Evolutionary conservation across 2,888 invertebrate genomes (phyloP).

Genomic region (Zhuqinia jingwanae): DNA sequence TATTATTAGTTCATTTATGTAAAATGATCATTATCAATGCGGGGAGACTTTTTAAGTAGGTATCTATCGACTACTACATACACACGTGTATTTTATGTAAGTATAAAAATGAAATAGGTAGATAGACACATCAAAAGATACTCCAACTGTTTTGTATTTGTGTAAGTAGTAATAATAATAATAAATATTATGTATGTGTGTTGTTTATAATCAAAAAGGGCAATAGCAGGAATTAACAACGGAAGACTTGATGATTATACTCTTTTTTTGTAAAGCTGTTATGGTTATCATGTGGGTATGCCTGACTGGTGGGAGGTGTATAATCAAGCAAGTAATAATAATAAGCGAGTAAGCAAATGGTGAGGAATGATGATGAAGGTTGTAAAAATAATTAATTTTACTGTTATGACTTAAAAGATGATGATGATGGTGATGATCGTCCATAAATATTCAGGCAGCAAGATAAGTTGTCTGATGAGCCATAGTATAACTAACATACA

Average conservation of each 20-base stretch:
- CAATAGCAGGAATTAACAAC: background rate
- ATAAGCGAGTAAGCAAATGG: slow-evolving; percentile 73
- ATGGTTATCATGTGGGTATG: slow-evolving; percentile 37
- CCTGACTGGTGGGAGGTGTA: slow-evolving; percentile 60
- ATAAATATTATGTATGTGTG: too few relatives aligned
- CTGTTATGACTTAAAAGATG: slow-evolving; percentile 63
- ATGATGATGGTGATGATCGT: slow-evolving; percentile 62
- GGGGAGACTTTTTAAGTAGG: background rate
- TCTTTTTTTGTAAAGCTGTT: slow-evolving; percentile 9
- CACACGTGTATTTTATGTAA: too few relatives aligned
- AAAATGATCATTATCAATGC: slow-evolving; percentile 45
- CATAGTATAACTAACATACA: too few relatives aligned
- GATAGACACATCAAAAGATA: background rate
- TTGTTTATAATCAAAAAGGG: background rate
- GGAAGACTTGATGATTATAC: background rate
- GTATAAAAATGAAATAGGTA: too few relatives aligned
- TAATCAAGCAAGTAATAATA: slow-evolving; percentile 63
- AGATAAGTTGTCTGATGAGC: slow-evolving; percentile 56
- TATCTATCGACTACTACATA: too few relatives aligned
- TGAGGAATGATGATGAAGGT: slow-evolving; percentile 76
- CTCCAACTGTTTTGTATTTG: background rate
- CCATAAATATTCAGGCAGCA: slow-evolving; percentile 70
- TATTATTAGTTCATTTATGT: slow-evolving; percentile 42
- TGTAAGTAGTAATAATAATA: too few relatives aligned
- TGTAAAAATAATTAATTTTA: slow-evolving; percentile 72